Conservation (phyloP, 1,140 invertebrate genomes). For the Palaemon carinicauda region DNA sequence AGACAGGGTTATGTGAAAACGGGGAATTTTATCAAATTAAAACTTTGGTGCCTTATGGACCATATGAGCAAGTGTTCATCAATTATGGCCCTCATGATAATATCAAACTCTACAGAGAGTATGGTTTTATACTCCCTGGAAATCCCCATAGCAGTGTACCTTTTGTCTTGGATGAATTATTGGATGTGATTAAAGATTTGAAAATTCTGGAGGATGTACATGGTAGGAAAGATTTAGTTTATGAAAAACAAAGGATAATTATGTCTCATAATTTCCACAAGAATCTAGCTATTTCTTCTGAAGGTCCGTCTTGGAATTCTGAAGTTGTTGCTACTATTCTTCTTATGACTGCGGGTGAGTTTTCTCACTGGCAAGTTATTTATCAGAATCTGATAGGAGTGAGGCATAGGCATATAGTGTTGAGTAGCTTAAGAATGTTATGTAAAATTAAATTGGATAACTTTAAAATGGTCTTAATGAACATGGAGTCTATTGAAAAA, state of each 20-base stretch:
- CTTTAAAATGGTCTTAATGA: background rate
- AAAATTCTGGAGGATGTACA: background rate
- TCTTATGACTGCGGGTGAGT: slow-evolving; percentile 23
- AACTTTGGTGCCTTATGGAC: slow-evolving; percentile 65
- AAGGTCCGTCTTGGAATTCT: slow-evolving; percentile 52
- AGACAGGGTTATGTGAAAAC: slow-evolving; percentile 65
- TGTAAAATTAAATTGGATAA: background rate
- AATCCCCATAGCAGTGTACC: slow-evolving; percentile 73
- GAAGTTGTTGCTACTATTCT: slow-evolving; percentile 38
- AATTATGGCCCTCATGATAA: slow-evolving; percentile 79
- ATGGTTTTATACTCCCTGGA: slow-evolving; percentile 75
- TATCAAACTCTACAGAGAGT: slow-evolving; percentile 75
- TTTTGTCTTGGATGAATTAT: slow-evolving; percentile 65
- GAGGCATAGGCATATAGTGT: background rate
- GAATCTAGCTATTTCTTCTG: slow-evolving; percentile 33
- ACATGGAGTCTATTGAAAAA: background rate
- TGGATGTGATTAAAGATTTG: background rate
- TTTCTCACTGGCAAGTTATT: slow-evolving; percentile 32
- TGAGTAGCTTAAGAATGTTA: background rate
- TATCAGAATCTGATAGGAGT: slow-evolving; percentile 6
- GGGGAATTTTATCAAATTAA: slow-evolving; percentile 69
- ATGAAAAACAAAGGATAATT: slow-evolving; percentile 12
- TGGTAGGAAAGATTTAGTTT: background rate
- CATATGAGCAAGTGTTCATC: slow-evolving; percentile 76
- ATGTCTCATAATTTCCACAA: background rate